These are phyloP conservation scores for Halocynthia aurantium DNA, from an alignment of 23 tunicate species.

Conservation along the genomic window DNA sequence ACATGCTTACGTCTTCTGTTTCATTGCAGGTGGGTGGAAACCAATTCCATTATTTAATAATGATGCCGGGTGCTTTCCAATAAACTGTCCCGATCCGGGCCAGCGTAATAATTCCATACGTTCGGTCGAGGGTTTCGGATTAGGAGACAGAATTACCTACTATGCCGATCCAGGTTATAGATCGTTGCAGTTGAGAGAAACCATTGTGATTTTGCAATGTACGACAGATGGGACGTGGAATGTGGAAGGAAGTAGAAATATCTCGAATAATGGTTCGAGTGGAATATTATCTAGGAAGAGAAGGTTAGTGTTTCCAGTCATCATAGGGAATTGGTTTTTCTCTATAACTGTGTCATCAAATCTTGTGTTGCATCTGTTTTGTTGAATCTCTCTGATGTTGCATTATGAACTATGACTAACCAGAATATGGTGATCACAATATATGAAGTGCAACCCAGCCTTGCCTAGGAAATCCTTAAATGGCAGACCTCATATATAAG, in stretches of 20 bases:
- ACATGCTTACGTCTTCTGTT: background rate
- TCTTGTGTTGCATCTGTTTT: no score
- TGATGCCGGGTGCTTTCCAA: conserved; percentile 17
- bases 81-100: conserved; percentile 61
- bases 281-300: no score
- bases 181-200: conserved; percentile 12
- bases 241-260: background rate
- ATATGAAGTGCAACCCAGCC: no score
- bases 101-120: conserved; percentile 18
- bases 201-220: conserved; percentile 39
- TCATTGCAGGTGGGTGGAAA: conserved; percentile 45
- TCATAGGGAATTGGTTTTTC: no score
- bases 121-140: conserved; percentile 18
- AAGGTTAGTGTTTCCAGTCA: no score
- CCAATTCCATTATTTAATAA: conserved; percentile 14
- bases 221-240: conserved; percentile 36
- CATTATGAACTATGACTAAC: no score
- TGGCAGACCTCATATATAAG: no score
- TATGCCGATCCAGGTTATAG: conserved; percentile 42
- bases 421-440: no score
- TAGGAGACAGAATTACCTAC: conserved; percentile 31
- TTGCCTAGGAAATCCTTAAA: no score
- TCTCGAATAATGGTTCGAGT: no score
- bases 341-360: no score
- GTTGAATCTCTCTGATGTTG: no score